Evolutionary conservation across 37 sponge, comb jelly and placozoan genomes (phyloP), one percentile per base, ranked within the genome.

Genomic region (Spongilla lacustris): DNA sequence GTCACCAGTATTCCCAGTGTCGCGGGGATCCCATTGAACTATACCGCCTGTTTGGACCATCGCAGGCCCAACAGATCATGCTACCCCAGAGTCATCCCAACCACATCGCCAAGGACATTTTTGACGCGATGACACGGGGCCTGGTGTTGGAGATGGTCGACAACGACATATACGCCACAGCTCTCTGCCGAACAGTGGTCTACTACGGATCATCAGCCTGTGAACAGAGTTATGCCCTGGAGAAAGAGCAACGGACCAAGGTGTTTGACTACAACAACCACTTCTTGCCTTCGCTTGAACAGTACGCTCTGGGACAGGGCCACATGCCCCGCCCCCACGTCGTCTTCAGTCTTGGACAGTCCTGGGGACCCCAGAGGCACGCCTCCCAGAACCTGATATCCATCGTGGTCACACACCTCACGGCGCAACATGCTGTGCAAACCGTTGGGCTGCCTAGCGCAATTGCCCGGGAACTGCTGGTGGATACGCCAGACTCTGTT

Each of bases 301-400:
- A 83, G 29, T 81, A 83, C 36, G 75, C 74, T 32, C 72, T 74
- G 28, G 36, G 37, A 37, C 77, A 80, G 24, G 85, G 80, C 27
- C 73, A 74, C 6, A 36, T 71, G 12, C 97, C 97, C 21, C 83
- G 73, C 31, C 89, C 97, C 0, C 69, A 79, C 58, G 77, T 92
- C 30, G 68, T 89, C 29, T 73, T 96, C 68, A 84, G 89, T 21
- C 83, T 96, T 11, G 94, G 97, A 25, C 92, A 96, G 71, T 78
- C 82, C 10, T 96, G 97, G 97, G 93, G 91, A 33, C 92, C 81
- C 36, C 78, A 77, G 27, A 79, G 85, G 30, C 94, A 89, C 50
- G 78, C 91, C 36, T 77, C 86, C 21, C 87, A 91, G 58, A 93
- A 80, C 31, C 83, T 84, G 13, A 41, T 96, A 68, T 82, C 78